Evolutionary conservation across 2,797 vertebrate species (phyloP).

Genomic region (Malacoctenus gilli): DNA sequence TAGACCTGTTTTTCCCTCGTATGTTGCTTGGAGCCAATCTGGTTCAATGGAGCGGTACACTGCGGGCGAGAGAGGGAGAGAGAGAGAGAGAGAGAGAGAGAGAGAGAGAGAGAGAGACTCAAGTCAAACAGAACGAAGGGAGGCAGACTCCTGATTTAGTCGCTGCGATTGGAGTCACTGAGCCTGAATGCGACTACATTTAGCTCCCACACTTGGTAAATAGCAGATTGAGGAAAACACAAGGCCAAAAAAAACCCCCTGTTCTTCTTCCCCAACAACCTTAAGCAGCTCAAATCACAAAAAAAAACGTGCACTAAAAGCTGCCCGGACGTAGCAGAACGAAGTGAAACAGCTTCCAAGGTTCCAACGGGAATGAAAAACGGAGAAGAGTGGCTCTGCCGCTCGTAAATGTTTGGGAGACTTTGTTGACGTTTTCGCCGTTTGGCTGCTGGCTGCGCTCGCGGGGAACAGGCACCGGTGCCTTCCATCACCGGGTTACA

Average conservation of each 20-base stretch:
- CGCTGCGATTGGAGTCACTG: constrained; percentile 11
- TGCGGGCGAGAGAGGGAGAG: constrained; percentile 53
- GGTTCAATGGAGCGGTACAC: constrained; percentile 95
- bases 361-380: constrained; percentile 7
- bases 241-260: neutral
- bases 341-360: neutral
- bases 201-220: constrained; percentile 9
- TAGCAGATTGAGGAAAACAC: constrained; percentile 24
- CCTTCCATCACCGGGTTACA: constrained; percentile 78
- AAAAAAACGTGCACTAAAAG: constrained; percentile 14
- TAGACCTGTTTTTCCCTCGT: constrained; percentile 92
- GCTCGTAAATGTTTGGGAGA: constrained; percentile 49
- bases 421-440: constrained; percentile 61
- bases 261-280: no score
- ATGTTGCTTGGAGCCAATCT: constrained; percentile 95
- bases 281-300: neutral
- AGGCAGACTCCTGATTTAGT: constrained; percentile 5
- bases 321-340: neutral
- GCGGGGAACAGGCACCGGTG: constrained; percentile 67
- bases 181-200: neutral
- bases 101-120: constrained; percentile 11
- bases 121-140: constrained; percentile 12
- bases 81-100: neutral
- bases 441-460: constrained; percentile 57
- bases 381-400: constrained; percentile 25